Conservation (phyloP, 2,113 vertebrate species). For the Podilymbus podiceps region DNA sequence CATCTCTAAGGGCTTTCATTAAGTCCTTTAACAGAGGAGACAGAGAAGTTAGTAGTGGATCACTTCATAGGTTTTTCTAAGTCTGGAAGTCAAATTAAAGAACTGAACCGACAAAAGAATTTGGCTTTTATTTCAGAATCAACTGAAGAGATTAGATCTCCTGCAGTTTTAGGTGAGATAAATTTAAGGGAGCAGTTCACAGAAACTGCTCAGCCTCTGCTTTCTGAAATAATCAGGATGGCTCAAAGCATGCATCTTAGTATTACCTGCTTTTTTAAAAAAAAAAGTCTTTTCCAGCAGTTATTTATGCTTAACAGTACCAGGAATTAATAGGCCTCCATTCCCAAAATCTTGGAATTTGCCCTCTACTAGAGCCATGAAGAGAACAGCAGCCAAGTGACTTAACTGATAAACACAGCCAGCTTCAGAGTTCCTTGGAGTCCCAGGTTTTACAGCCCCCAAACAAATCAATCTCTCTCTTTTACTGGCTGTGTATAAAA, state of each 20-base stretch:
- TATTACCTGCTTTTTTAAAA: not conserved
- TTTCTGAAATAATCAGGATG: not conserved
- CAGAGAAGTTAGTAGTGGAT: not conserved
- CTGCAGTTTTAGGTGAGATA: not conserved
- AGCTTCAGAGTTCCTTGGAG: not conserved
- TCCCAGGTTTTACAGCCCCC: not conserved
- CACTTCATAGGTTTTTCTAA: not conserved
- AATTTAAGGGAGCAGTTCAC: not conserved
- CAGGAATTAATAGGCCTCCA: not conserved
- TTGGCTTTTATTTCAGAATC: not conserved
- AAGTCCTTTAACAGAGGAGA: not conserved
- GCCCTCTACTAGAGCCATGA: not conserved
- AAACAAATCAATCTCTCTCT: not conserved
- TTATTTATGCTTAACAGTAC: not conserved
- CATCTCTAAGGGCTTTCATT: not conserved
- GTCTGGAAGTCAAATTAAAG: not conserved
- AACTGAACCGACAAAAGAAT: not conserved
- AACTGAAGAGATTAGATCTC: not conserved
- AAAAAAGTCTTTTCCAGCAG: not conserved
- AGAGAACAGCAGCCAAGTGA: not conserved
- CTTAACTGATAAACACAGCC: not conserved
- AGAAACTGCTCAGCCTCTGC: not conserved
- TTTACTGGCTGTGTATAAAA: slow-evolving; percentile 24
- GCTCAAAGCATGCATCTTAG: not conserved
- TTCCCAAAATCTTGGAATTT: not conserved